Conservation (phyloP, 1,140 invertebrate species). For the Camponotus pennsylvanicus region DNA sequence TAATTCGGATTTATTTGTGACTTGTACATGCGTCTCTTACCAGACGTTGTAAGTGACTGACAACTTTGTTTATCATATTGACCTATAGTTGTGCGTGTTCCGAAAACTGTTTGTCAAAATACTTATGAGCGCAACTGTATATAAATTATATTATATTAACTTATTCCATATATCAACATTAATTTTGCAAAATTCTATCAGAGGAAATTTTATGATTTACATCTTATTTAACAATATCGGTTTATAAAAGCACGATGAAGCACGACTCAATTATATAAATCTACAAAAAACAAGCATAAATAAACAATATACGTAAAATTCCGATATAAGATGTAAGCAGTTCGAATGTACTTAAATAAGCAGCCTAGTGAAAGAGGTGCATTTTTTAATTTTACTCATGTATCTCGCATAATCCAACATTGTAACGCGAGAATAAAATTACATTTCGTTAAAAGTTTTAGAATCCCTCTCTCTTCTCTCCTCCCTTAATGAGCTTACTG, state of each 20-base stretch:
- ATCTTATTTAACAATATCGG: neutral
- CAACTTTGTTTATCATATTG: too few relatives aligned
- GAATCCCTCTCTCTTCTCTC: neutral
- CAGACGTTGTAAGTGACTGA: too few relatives aligned
- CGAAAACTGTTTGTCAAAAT: too few relatives aligned
- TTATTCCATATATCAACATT: neutral
- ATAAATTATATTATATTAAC: neutral
- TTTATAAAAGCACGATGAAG: neutral
- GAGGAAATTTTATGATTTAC: neutral
- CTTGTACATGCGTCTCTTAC: too few relatives aligned
- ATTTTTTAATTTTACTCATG: constrained; percentile 46
- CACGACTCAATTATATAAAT: neutral
- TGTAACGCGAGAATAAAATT: constrained; percentile 42
- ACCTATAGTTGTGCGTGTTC: too few relatives aligned
- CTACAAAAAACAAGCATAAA: neutral
- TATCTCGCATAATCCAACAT: constrained; percentile 40
- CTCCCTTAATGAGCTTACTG: constrained; percentile 51
- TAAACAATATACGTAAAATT: constrained; percentile 3
- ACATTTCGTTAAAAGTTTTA: constrained; percentile 50
- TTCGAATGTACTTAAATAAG: neutral
- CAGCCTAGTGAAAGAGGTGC: neutral
- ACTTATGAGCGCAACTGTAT: too few relatives aligned
- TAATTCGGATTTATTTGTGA: too few relatives aligned
- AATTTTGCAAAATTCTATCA: neutral
- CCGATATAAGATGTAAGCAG: neutral